Percentiles rank a stretch among this genome's conserved stretches.
phyloP scores from a whole-genome alignment of 30 jellyfish, hydroid and myxozoan genomes.

The Sanderia malayensis region DNA sequence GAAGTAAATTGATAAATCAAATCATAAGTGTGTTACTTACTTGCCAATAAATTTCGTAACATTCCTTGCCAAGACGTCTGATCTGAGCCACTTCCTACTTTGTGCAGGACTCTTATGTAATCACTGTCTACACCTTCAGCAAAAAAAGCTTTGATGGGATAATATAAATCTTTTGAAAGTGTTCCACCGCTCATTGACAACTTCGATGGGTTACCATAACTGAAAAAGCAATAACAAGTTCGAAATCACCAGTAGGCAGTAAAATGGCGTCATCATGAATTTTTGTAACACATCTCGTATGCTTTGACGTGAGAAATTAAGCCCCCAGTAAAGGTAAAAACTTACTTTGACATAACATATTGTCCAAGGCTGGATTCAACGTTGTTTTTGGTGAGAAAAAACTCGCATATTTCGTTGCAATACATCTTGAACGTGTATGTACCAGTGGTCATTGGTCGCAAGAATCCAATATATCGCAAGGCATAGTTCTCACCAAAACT shows the following conservation, averaged over 20 bases:
- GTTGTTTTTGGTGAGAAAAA: constrained; percentile 15
- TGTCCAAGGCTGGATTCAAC: constrained; percentile 50
- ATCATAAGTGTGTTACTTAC: too few species aligned
- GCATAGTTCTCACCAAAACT: constrained; percentile 32
- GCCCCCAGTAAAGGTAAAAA: too few species aligned
- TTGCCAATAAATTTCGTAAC: constrained; percentile 18
- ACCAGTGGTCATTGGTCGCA: constrained; percentile 11
- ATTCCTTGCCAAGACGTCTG: constrained; percentile 33
- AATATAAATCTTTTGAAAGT: neutral
- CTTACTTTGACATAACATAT: too few species aligned
- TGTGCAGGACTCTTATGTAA: constrained; percentile 19
- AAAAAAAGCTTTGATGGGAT: constrained; percentile 49
- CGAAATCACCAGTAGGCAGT: too few species aligned
- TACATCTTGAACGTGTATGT: constrained; percentile 29
- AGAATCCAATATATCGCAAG: constrained; percentile 40
- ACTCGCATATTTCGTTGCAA: constrained; percentile 40
- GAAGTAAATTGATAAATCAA: too few species aligned
- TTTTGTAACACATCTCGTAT: too few species aligned
- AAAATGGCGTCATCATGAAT: too few species aligned
- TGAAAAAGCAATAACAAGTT: too few species aligned
- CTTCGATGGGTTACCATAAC: neutral
- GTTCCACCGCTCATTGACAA: constrained; percentile 21
- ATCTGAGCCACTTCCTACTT: constrained; percentile 9
- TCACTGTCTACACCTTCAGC: constrained; percentile 19
- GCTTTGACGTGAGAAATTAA: too few species aligned